phyloP scores from a whole-genome alignment of 37 sponge, comb jelly and placozoan species.

The Halichondria panicea region DNA sequence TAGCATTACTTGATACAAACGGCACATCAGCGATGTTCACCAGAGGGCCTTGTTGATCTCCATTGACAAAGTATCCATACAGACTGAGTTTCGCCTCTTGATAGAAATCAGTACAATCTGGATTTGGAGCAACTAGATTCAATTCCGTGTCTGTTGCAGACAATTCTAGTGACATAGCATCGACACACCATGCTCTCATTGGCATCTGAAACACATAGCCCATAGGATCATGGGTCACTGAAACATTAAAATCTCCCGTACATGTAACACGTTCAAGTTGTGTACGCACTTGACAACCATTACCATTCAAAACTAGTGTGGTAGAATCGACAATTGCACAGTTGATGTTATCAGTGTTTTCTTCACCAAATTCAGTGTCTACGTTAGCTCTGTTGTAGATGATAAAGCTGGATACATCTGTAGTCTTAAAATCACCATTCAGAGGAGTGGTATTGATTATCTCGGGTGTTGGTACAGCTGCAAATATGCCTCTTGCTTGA shows the following conservation, averaged over 20 bases:
- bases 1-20: background rate
- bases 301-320: no score
- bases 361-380: slow-evolving; percentile 1
- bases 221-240: background rate
- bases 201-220: slow-evolving; percentile 30
- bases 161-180: background rate
- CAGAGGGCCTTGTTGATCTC: background rate
- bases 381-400: slow-evolving; percentile 16
- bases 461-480: slow-evolving; percentile 25
- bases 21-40: slow-evolving; percentile 6
- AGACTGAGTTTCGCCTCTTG: slow-evolving; percentile 20
- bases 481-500: slow-evolving; percentile 30
- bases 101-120: background rate
- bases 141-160: slow-evolving; percentile 20
- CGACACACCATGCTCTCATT: slow-evolving; percentile 39
- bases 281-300: no score
- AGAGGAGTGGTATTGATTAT: slow-evolving; percentile 51
- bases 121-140: slow-evolving; percentile 6
- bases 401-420: slow-evolving; percentile 19
- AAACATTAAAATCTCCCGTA: background rate
- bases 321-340: no score
- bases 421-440: background rate
- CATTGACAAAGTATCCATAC: slow-evolving; percentile 1
- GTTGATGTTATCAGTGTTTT: background rate
- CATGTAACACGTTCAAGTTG: no score